Base-by-base conservation (phyloP, 2,888 invertebrate species). In the Ectemnius lituratus region DNA sequence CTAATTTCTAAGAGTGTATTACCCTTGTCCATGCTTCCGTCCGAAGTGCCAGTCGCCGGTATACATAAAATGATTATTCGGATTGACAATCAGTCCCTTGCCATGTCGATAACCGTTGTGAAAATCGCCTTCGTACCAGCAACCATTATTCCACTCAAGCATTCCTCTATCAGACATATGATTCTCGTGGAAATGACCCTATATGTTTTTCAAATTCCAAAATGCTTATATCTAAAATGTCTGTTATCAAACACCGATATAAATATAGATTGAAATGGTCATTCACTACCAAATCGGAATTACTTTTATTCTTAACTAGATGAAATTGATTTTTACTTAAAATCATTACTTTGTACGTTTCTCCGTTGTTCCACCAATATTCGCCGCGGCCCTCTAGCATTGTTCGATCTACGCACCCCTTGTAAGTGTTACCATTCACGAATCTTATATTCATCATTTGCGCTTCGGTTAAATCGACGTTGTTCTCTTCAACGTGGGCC, bases 51-150 rank as follows among this genome's bases (percentile, higher is more conserved):
- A 92, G 23, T 88, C 75, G 1, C 92, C 92, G 23, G 84, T 87
- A 70, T 92, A 92, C 20, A 91, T 75, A 27, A 76, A 76, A 61
- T 70, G 64, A 52, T 80, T 80, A 60, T 80, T 80, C 65, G 61
- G 78, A 57, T 86, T 73, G 18, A 85, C 73, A 62, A 86, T 68
- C 0, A 84, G 82, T 2, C 92, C 92, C 63, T 83, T 80, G 6
- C 92, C 92, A 75, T 92, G 91, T 0, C 94, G 92, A 67, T 92
- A 84, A 70, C 94, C 94, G 0, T 92, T 91, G 16, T 84, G 82
- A 83, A 94, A 93, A n/a, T 93, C 91, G 0, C 94, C 94, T 78
- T 92, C 91, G 77, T 94, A 94, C 91, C 92, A 92, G 47, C 92
- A 92, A 72, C 92, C 91, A 80, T 93, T 92, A 69, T 93, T 92